Evolutionary conservation across 2,888 invertebrate genomes (phyloP), one percentile per base, ranked within the genome.

Genomic region (Drosophila prolongata): DNA sequence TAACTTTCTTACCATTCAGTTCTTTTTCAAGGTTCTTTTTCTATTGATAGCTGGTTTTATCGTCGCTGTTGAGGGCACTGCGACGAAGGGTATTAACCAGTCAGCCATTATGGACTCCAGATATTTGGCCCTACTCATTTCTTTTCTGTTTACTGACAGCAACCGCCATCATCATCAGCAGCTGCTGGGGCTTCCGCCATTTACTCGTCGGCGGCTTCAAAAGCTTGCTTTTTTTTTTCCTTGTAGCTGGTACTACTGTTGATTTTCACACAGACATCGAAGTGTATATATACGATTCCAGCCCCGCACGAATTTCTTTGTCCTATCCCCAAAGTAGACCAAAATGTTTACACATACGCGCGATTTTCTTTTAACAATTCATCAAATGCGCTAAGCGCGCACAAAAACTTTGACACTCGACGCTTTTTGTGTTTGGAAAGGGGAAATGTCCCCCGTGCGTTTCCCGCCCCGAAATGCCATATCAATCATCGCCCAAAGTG

Each of bases 291-390:
- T 35, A 37, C 30, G 6, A 13, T 24, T 53, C 34, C 56, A 57
- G 38, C 67, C 43, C 40, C 49, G 40, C 47, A 49, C 43, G 24
- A 34, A 62, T 62, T 58, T 53, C 46, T 83, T 9, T 30, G 30
- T 9, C 30, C 30, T 30, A 30, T 30, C 30, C 30, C 8, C 8
- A 6, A 30, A 30, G 30, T 30, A 83, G 85, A 84, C 87, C 82
- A 78, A 73, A 70, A 74, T 87, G 80, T 82, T 86, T 83, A 88
- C 88, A 85, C 82, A 84, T 81, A 88, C 85, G 81, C 82, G 78
- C 83, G 79, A 79, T 78, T 88, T 84, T 80, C 87, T 80, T 81
- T 87, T 77, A 82, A 80, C 87, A 89, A 89, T 89, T 89, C 89
- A 89, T 89, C 89, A 89, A 89, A 80, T 77, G 79, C 77, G 77